Evolutionary conservation across 2,113 vertebrate species (phyloP).

Genomic region (Epinephelus cyanopodus): DNA sequence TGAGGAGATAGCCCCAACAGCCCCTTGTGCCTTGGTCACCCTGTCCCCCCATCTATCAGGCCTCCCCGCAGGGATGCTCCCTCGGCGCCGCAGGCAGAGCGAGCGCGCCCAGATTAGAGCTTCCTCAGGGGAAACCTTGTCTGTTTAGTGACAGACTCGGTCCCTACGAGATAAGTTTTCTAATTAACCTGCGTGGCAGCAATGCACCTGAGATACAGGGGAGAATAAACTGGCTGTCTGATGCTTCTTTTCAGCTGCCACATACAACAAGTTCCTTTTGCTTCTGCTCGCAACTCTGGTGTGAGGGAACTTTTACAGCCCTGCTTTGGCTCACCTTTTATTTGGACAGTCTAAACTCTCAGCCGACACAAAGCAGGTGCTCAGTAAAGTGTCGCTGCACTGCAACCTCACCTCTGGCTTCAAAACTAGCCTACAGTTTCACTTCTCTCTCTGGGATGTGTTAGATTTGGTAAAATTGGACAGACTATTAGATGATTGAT

Average conservation of each 20-base stretch:
- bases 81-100: slow-evolving; percentile 66
- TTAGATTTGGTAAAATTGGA: background rate
- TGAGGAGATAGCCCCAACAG: slow-evolving; percentile 59
- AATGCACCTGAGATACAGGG: slow-evolving; percentile 75
- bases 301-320: slow-evolving; percentile 31
- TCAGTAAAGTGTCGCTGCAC: background rate
- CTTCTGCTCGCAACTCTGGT: background rate
- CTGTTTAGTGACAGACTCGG: slow-evolving; percentile 82
- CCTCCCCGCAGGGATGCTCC: slow-evolving; percentile 36
- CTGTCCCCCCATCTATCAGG: slow-evolving; percentile 55
- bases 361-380: slow-evolving; percentile 1
- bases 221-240: slow-evolving; percentile 56
- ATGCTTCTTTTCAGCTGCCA: slow-evolving; percentile 39
- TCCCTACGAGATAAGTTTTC: slow-evolving; percentile 93
- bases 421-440: background rate
- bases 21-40: slow-evolving; percentile 41
- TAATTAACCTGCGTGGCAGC: slow-evolving; percentile 93
- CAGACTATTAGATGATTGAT: background rate
- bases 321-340: slow-evolving; percentile 5
- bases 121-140: slow-evolving; percentile 84
- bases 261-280: slow-evolving; percentile 25
- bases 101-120: slow-evolving; percentile 87
- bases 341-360: slow-evolving; percentile 15
- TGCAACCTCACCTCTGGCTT: background rate
- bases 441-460: background rate